Evolutionary conservation across 1,140 invertebrate genomes (phyloP), one percentile per base, ranked within the genome.

Genomic region (Bilobella aurantiaca): DNA sequence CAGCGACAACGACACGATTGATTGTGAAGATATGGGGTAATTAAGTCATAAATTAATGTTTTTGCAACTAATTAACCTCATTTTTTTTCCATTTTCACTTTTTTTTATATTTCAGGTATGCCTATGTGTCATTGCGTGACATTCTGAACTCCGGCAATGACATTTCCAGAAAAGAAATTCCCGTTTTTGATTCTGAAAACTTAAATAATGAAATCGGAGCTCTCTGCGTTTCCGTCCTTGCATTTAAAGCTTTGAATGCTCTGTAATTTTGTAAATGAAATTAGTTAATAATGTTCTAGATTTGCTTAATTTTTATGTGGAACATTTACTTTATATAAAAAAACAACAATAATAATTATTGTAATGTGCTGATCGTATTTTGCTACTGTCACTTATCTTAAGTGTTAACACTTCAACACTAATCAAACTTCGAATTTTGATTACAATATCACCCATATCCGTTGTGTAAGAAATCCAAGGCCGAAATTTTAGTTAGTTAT

Each of bases 1-100:
- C 21, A 25, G 18, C 8, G 64, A 65, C n/a, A 34, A 65, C 27
- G 64, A 65, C 37, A 61, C 64, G 1, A 29, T 65, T 23, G 64
- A 65, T 29, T 65, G 64, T 49, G 64, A 65, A 25, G 64, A 65
- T 25, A 32, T 65, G 21, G 64, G 64, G 64, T 65, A 58, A n/a
- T n/a, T n/a, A 60, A 57, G 14, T 1, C 2, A 23, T 12, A 61
- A n/a, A n/a, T n/a, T n/a, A n/a, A n/a, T n/a, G n/a, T n/a, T n/a
- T n/a, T n/a, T n/a, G n/a, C n/a, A n/a, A n/a, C n/a, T n/a, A n/a
- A n/a, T n/a, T n/a, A n/a, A 58, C 3, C 42, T 25, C 23, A 62
- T 16, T 14, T 62, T 62, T 42, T 29, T 34, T 16, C n/a, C 16
- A 27, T 31, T 47, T 63, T 3, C 14, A 58, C 32, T 58, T 34